Base-by-base conservation (phyloP, 2,888 invertebrate genomes). In the Thumatha senex region DNA sequence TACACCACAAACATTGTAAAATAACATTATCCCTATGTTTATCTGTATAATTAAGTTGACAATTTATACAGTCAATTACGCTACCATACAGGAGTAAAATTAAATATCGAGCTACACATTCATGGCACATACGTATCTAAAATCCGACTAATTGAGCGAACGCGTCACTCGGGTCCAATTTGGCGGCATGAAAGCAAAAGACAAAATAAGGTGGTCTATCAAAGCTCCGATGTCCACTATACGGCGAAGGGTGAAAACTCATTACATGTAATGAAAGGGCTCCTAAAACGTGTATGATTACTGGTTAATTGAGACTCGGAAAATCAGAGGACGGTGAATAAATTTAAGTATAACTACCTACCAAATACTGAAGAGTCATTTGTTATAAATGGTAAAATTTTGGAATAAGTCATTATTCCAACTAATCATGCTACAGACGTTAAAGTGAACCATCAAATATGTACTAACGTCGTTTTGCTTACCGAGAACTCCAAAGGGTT, bases 201-300 rank as follows among this genome's bases (percentile, higher is more conserved):
- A 80, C 76, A 80, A 83, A 87, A 86, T 77, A 82, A 78, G 73
- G 76, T 72, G 69, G 51, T 78, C 80, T 78, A 82, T 80, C 75
- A 80, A 76, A 80, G 84, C 82, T 78, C 78, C 78, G 77, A 85
- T 87, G 90, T 86, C 89, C 89, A 90, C 82, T 86, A 85, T 81
- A 78, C 81, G 78, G 58, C 74, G 84, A 82, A 88, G 89, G 89
- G 87, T 83, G 85, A 88, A 90, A 91, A 90, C 89, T 90, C 89
- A 89, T 90, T 89, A 89, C 79, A 80, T 77, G 76, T 87, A 87
- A 90, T 89, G 85, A 90, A 91, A 90, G 87, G 87, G 86, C 79
- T 78, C 82, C 81, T 76, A 80, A 80, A 82, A 81, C 84, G 87
- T 89, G 84, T 88, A 88, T 89, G 89, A 89, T 89, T 90, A 89